Evolutionary conservation across 2,888 invertebrate species (phyloP), one percentile per base, ranked within the genome.

Genomic region (Zhuqinia jingwanae): DNA sequence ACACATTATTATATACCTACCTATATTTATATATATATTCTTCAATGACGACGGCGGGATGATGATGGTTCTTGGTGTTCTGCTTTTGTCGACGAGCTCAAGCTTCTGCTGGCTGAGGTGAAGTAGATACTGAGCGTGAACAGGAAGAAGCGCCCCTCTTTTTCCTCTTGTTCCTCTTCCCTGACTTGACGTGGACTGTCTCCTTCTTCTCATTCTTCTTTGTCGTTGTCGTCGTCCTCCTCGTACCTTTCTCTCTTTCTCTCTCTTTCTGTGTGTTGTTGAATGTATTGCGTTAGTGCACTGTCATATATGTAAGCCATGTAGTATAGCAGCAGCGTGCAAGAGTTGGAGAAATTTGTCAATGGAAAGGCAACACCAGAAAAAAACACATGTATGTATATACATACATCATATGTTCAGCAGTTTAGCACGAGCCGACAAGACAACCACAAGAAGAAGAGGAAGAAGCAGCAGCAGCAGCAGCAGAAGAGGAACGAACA

Each of bases 111-210:
- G 75, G 30, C 75, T 53, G 75, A 75, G 75, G 75, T 75, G 75
- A 75, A 56, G 30, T 56, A 75, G 36, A 56, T 56, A 75, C 75
- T 75, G 75, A 75, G 75, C 56, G 17, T 17, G 47, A 70, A 15
- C 70, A 47, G 70, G 47, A 70, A 47, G 47, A 70, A 70, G 70
- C 70, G 45, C 47, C 70, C 70, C 47, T 47, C 47, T 70, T 70
- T 70, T 70, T 22, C 15, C 70, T 50, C 70, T 47, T 70, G 45
- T 70, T 25, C 70, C 22, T 17, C 22, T 45, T 58, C 58, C 25
- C 20, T 15, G 25, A 11, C 58, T 22, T 58, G 36, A 36, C 13
- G 15, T n/a, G n/a, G n/a, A n/a, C n/a, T 53, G 20, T 17, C 20
- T 53, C 36, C 36, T 36, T 36, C n/a, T n/a, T n/a, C n/a, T n/a